Evolutionary conservation across 2,797 vertebrate species (phyloP).

Genomic region (Vipera latastei): DNA sequence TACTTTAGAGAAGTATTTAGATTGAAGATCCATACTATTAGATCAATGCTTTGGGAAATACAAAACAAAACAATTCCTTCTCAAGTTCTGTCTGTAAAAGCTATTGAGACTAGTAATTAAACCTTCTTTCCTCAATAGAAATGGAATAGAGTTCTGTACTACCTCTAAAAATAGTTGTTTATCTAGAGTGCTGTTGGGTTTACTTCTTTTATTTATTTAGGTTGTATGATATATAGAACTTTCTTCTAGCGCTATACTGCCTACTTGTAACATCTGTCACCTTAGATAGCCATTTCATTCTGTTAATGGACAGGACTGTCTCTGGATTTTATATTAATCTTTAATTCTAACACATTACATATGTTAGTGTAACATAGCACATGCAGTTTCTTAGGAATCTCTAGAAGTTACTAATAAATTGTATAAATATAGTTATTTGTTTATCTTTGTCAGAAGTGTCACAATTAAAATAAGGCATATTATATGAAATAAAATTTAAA

Average conservation of each 20-base stretch:
- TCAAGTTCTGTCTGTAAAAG: no score
- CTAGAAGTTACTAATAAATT: not conserved
- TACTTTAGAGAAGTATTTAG: not conserved
- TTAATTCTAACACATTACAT: not conserved
- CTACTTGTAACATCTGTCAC: not conserved
- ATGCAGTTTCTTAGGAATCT: not conserved
- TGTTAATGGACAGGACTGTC: not conserved
- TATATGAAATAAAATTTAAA: not conserved
- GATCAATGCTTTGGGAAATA: no score
- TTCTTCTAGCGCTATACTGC: not conserved
- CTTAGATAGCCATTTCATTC: not conserved
- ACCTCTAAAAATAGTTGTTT: no score
- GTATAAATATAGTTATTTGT: not conserved
- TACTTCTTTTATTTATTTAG: not conserved
- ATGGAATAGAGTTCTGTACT: no score
- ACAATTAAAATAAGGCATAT: not conserved
- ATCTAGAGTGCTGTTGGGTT: no score
- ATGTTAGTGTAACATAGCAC: not conserved
- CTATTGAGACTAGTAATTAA: no score
- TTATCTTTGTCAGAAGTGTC: not conserved
- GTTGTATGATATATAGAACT: not conserved
- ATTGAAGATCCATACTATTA: not conserved
- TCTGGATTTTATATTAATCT: not conserved
- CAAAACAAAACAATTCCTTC: no score
- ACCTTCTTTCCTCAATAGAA: no score